phyloP scores from a whole-genome alignment of 1,140 invertebrate species.

The Cardiocondyla obscurior region DNA sequence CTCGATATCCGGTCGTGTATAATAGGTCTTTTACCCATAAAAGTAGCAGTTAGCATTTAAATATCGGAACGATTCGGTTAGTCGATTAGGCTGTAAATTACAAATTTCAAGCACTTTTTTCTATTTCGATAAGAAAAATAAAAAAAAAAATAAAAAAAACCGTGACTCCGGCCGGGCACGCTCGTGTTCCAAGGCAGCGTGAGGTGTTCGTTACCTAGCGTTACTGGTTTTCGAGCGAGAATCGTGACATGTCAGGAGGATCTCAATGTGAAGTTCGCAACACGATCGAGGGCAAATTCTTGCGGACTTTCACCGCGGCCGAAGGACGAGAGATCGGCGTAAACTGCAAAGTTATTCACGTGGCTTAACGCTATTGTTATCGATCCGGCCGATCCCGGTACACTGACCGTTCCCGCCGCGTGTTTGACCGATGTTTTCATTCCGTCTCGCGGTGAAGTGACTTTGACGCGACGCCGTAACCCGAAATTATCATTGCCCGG shows the following conservation, averaged over 20 bases:
- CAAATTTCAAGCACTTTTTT: not conserved
- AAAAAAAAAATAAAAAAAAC: too few relatives aligned
- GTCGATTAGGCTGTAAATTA: not conserved
- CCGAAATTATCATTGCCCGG: conserved; percentile 27
- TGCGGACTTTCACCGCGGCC: conserved; percentile 67
- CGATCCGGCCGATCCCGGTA: conserved; percentile 28
- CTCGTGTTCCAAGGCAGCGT: conserved; percentile 5
- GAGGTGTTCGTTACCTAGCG: conserved; percentile 56
- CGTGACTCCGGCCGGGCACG: not conserved
- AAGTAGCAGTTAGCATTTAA: not conserved
- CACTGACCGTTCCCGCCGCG: not conserved
- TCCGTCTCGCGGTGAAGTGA: conserved; percentile 18
- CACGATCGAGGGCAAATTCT: conserved; percentile 73
- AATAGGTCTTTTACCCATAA: too few relatives aligned
- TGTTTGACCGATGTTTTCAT: conserved; percentile 42
- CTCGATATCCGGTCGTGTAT: not conserved
- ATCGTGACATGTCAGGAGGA: conserved; percentile 72
- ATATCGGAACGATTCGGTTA: not conserved
- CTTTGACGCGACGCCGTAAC: conserved; percentile 21
- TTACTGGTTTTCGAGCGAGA: conserved; percentile 56
- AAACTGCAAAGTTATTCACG: conserved; percentile 51
- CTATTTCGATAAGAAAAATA: not conserved
- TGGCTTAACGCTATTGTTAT: conserved; percentile 55
- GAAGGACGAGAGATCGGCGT: conserved; percentile 60
- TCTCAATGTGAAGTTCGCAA: conserved; percentile 77